Conservation (phyloP, 2,113 vertebrate species). For the Cairina moschata region DNA sequence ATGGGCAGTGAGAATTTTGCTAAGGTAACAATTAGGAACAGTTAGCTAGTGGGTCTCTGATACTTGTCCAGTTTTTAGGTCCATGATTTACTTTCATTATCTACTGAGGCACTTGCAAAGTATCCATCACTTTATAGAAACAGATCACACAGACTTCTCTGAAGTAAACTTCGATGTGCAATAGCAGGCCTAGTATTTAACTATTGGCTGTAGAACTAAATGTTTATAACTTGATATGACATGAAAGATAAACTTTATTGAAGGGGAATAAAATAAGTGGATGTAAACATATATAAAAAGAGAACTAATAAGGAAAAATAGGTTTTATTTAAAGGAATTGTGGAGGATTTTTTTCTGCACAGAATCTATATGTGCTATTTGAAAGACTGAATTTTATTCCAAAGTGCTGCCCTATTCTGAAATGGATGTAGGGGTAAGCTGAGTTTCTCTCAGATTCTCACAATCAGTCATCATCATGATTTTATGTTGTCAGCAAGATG, state of each 20-base stretch:
- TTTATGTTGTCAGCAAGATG: conserved; percentile 27
- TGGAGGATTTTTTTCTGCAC: neutral
- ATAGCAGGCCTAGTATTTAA: neutral
- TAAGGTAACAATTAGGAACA: neutral
- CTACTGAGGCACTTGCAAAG: neutral
- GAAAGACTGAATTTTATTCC: neutral
- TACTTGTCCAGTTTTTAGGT: neutral
- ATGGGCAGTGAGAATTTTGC: neutral
- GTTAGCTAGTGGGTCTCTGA: neutral
- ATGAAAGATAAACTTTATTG: neutral
- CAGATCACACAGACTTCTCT: neutral
- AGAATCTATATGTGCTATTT: neutral
- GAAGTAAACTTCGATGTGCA: neutral
- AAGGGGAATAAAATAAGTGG: neutral
- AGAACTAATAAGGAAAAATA: neutral
- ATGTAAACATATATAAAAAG: neutral
- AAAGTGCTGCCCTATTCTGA: neutral
- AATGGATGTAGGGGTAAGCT: neutral
- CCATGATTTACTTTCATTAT: neutral
- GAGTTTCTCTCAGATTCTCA: conserved; percentile 7
- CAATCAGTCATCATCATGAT: conserved; percentile 1
- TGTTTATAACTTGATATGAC: neutral
- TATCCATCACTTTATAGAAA: neutral
- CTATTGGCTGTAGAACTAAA: neutral
- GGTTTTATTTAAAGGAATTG: neutral